These are phyloP conservation scores for Ophion obscuratus DNA, from an alignment of 2,888 invertebrate genomes.

Conservation along the genomic window DNA sequence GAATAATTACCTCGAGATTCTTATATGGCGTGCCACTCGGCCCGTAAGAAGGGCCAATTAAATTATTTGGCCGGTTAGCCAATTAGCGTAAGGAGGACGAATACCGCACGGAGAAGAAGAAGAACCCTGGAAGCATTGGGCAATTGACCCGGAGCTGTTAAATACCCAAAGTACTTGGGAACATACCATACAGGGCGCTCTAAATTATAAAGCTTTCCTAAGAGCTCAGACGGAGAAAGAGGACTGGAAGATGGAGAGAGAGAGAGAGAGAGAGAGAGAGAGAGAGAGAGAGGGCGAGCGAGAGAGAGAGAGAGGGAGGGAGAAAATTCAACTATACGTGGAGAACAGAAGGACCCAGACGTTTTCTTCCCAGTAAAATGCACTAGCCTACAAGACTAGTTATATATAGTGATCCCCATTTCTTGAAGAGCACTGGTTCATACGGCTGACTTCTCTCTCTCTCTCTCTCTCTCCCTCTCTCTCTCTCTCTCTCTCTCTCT, in stretches of 20 bases:
- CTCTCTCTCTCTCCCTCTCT: slow-evolving; percentile 1
- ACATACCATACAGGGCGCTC: slow-evolving; percentile 42
- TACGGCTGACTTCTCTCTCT: slow-evolving; percentile 37
- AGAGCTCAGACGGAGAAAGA: slow-evolving; percentile 16
- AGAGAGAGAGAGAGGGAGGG: slow-evolving; percentile 12
- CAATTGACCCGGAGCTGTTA: slow-evolving; percentile 61
- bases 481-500: neutral
- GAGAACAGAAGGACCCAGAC: slow-evolving; percentile 21
- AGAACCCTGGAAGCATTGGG: slow-evolving; percentile 41
- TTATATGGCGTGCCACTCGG: neutral
- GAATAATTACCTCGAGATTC: slow-evolving; percentile 15
- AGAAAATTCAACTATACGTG: slow-evolving; percentile 22
- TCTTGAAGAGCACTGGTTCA: slow-evolving; percentile 61
- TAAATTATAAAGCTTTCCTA: slow-evolving; percentile 53
- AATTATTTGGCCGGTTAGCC: slow-evolving; percentile 58
- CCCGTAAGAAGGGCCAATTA: slow-evolving; percentile 46
- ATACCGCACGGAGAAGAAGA: slow-evolving; percentile 7
- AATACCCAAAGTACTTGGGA: slow-evolving; percentile 51
- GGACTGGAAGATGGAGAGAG: neutral
- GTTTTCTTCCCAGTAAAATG: slow-evolving; percentile 50
- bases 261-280: slow-evolving; percentile 16
- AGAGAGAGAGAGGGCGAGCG: neutral
- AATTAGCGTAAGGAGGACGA: slow-evolving; percentile 51
- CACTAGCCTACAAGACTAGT: slow-evolving; percentile 31
- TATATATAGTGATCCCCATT: slow-evolving; percentile 30